Evolutionary conservation across 2,888 invertebrate genomes (phyloP), one percentile per base, ranked within the genome.

Genomic region (Limenitis camilla): DNA sequence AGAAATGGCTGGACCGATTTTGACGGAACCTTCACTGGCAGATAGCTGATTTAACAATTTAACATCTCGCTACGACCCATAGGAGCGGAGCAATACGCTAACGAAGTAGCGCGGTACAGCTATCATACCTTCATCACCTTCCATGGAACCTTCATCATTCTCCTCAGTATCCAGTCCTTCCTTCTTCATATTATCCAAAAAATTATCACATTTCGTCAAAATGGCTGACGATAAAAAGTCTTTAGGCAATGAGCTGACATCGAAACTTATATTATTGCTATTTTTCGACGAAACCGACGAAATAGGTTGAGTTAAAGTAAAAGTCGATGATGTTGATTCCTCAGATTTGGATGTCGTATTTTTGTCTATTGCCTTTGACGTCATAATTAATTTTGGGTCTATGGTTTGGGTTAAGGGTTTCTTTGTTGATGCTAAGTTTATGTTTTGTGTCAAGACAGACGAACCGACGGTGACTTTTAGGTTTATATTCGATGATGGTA

Each of bases 401-500:
- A 58, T 45, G 0, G 44, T 56, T 28, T 50, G 40, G 4, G 41
- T 49, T 28, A 52, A 43, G 7, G 47, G 39, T 8, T 53, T 36
- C 4, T 43, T 33, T 46, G 55, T 38, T 1, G 68, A 63, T 0
- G 62, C 60, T 0, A 74, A 72, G 47, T 70, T 69, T 7, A 78
- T 61, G 6, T 71, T 74, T 42, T 80, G 78, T 0, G 78, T 78
- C 0, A 78, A 56, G 0, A 76, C 74, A 0, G 79, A 74, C 0
- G 76, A 63, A 0, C 76, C 78, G 0, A 78, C 75, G 0, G 78
- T 79, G 8, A 78, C 76, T 67, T 72, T 76, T 2, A 78, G 46
- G 45, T 74, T 78, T 0, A 75, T 58, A 2, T 72, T 68, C 0
- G 78, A 62, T 5, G 61, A 45, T 0, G 65, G 59, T 41, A 63